phyloP scores from a whole-genome alignment of 2,888 invertebrate genomes.

The Eurytoma californica region DNA sequence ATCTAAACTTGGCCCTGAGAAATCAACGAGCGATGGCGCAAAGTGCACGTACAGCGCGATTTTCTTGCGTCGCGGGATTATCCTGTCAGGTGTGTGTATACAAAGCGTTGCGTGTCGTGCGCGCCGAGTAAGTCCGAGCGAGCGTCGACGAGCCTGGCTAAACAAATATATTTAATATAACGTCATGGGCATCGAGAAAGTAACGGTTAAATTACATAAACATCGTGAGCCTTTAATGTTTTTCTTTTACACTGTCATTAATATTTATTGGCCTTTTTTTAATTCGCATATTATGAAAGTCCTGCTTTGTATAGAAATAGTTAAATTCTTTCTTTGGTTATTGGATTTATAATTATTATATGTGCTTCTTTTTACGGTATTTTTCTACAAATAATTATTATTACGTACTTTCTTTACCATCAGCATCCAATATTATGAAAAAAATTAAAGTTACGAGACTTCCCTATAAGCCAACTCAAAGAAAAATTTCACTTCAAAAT shows the following conservation, averaged over 20 bases:
- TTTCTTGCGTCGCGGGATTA: constrained; percentile 21
- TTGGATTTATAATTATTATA: too few relatives aligned
- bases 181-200: not conserved
- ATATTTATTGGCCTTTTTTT: constrained; percentile 26
- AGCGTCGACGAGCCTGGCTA: not conserved
- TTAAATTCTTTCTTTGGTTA: too few relatives aligned
- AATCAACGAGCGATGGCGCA: not conserved
- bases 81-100: constrained; percentile 16
- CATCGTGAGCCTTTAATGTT: not conserved
- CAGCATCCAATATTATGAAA: too few relatives aligned
- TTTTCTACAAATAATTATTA: too few relatives aligned
- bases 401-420: too few relatives aligned
- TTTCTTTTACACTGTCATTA: constrained; percentile 13
- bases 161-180: constrained; percentile 35
- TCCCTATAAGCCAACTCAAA: too few relatives aligned
- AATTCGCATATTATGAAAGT: not conserved
- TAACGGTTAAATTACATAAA: constrained; percentile 44
- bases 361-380: too few relatives aligned
- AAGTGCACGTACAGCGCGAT: not conserved
- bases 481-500: too few relatives aligned
- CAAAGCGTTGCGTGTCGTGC: not conserved
- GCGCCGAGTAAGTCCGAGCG: not conserved
- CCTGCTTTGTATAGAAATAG: constrained; percentile 3
- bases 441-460: too few relatives aligned
- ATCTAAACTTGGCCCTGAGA: constrained; percentile 73